Evolutionary conservation across 2,113 vertebrate species (phyloP).

Genomic region (Ammospiza caudacuta): DNA sequence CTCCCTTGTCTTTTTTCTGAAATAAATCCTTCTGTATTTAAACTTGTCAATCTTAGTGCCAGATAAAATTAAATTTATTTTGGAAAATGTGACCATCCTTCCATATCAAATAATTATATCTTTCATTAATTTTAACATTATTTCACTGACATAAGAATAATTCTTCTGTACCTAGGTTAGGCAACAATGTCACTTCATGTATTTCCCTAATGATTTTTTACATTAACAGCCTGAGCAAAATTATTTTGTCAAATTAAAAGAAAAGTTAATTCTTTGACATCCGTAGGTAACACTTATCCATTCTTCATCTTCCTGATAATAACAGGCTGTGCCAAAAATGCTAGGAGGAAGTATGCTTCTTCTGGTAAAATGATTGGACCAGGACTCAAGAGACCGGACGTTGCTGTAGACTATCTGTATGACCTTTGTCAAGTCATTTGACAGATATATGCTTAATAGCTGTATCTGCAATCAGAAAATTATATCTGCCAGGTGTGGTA

Average conservation of each 20-base stretch:
- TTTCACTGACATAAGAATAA: neutral
- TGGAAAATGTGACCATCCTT: neutral
- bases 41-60: neutral
- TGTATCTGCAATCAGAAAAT: neutral
- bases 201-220: neutral
- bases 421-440: neutral
- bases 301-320: neutral
- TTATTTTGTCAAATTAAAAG: neutral
- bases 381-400: neutral
- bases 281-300: neutral
- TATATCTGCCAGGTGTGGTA: neutral
- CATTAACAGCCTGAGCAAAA: neutral
- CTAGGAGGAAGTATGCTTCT: neutral
- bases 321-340: neutral
- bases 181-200: neutral
- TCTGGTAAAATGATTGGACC: neutral
- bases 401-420: neutral
- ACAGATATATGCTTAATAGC: neutral
- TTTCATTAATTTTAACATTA: neutral
- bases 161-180: neutral
- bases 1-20: neutral
- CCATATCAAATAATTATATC: neutral
- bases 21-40: neutral
- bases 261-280: neutral
- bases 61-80: slow-evolving; percentile 6